These are phyloP conservation scores for Hemicentrotus pulcherrimus DNA, from an alignment of 35 echinoderm and acorn worm genomes.

Conservation along the genomic window DNA sequence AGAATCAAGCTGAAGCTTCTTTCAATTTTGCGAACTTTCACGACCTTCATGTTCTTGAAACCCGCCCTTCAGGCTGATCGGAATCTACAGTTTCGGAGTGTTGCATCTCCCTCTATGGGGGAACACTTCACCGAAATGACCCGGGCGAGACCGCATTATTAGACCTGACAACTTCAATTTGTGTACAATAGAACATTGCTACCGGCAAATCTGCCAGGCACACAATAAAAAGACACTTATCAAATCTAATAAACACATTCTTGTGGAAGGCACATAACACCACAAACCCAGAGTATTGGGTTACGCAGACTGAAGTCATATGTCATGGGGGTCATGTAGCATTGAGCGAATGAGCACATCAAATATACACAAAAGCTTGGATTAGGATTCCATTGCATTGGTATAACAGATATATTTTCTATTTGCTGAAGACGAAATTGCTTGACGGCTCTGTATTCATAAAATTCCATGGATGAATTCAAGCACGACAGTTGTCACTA, in stretches of 20 bases:
- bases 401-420: background rate
- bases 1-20: background rate
- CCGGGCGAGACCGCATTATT: conserved; percentile 7
- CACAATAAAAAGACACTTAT: conserved; percentile 21
- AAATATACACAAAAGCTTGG: background rate
- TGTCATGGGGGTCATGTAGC: background rate
- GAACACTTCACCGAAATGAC: background rate
- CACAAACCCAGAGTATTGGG: background rate
- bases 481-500: background rate
- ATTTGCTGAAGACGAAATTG: background rate
- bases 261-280: background rate
- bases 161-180: conserved; percentile 30
- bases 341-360: background rate
- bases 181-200: conserved; percentile 35
- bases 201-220: conserved; percentile 13
- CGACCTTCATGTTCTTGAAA: background rate
- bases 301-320: background rate
- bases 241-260: conserved; percentile 34
- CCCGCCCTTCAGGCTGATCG: background rate
- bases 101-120: background rate
- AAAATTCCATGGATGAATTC: conserved; percentile 1
- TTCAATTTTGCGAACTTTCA: background rate
- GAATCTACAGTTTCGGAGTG: background rate
- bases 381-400: background rate
- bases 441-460: background rate